Conservation (phyloP, 2,888 invertebrate species). For the Cheilosia variabilis region DNA sequence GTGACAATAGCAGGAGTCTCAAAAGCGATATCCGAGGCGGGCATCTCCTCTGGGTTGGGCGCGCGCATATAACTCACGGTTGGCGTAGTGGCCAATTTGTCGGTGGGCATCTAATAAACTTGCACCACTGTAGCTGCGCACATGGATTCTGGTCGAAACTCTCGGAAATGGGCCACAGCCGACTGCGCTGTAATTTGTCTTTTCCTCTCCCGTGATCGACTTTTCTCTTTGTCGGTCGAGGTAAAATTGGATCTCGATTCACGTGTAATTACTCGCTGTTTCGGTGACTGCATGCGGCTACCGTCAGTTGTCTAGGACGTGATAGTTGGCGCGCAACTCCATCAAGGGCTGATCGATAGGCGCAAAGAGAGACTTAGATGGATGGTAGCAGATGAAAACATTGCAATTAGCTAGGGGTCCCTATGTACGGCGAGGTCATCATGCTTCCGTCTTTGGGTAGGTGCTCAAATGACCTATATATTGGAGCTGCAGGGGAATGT, state of each 20-base stretch:
- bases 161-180: constrained; percentile 39
- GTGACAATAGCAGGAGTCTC: constrained; percentile 64
- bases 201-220: constrained; percentile 48
- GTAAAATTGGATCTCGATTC: constrained; percentile 56
- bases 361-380: not conserved
- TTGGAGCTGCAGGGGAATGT: not conserved
- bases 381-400: constrained; percentile 25
- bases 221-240: constrained; percentile 64
- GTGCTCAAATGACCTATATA: constrained; percentile 35
- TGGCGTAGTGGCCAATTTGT: constrained; percentile 50
- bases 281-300: constrained; percentile 35
- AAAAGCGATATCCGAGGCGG: constrained; percentile 36
- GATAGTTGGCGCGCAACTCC: constrained; percentile 14
- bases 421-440: constrained; percentile 20
- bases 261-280: constrained; percentile 52
- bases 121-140: constrained; percentile 5
- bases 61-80: constrained; percentile 3
- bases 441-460: constrained; percentile 33
- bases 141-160: constrained; percentile 39
- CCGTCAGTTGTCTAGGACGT: constrained; percentile 53
- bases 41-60: constrained; percentile 14
- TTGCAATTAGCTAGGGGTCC: constrained; percentile 35
- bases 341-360: constrained; percentile 30
- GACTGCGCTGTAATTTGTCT: constrained; percentile 44
- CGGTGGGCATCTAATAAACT: constrained; percentile 52